Evolutionary conservation across 37 sponge, comb jelly and placozoan species (phyloP).

Genomic region (Eunapius fragilis): DNA sequence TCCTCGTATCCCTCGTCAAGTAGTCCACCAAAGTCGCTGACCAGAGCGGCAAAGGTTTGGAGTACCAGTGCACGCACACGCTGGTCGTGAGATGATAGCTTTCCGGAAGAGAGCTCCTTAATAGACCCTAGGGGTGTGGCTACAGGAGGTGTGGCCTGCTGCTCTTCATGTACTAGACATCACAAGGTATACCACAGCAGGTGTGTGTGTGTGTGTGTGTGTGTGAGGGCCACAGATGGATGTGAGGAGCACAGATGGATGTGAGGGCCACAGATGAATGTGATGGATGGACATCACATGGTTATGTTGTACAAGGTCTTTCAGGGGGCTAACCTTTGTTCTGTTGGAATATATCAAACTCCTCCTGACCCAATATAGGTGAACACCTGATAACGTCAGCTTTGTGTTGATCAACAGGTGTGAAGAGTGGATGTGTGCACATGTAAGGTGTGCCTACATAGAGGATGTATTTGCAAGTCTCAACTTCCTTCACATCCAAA

Average conservation of each 20-base stretch:
- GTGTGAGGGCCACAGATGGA: too few relatives aligned
- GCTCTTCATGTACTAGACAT: background rate
- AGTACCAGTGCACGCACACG: background rate
- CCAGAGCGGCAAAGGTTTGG: background rate
- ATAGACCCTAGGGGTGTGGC: background rate
- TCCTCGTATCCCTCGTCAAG: slow-evolving; percentile 5
- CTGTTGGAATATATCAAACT: slow-evolving; percentile 20
- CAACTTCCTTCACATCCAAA: slow-evolving; percentile 39
- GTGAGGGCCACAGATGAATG: too few relatives aligned
- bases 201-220: too few relatives aligned
- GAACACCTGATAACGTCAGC: slow-evolving; percentile 31
- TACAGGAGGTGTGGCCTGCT: background rate
- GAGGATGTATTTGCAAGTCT: slow-evolving; percentile 53
- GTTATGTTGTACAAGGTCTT: background rate
- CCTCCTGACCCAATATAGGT: slow-evolving; percentile 49
- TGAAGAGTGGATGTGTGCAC: slow-evolving; percentile 57
- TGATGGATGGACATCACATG: too few relatives aligned
- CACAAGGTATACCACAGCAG: background rate
- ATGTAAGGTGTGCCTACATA: slow-evolving; percentile 40
- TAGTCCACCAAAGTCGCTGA: background rate
- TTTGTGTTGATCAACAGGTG: background rate
- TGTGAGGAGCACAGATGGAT: too few relatives aligned
- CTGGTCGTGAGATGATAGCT: background rate
- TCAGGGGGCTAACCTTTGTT: slow-evolving; percentile 10
- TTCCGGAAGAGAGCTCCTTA: background rate